These are phyloP conservation scores for Clarias macrocephalus DNA, from an alignment of 2,113 vertebrate species.

Conservation along the genomic window DNA sequence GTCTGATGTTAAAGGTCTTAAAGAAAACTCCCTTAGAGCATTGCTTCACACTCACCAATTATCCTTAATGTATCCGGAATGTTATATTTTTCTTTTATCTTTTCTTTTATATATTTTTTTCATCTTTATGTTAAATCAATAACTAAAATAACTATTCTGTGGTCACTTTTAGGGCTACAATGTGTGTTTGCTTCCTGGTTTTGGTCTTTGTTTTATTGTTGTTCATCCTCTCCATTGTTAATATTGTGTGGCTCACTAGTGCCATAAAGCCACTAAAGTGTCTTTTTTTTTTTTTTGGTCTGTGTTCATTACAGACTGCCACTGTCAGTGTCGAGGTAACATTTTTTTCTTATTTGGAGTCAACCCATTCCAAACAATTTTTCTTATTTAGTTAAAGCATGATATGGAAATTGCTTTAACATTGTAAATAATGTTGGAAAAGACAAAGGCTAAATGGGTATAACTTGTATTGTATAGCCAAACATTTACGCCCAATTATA, in stretches of 20 bases:
- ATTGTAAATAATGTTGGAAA: background rate
- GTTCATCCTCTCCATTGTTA: no score
- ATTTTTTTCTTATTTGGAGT: background rate
- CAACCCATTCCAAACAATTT: background rate
- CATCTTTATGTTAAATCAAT: background rate
- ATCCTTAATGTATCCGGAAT: background rate
- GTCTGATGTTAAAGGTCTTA: background rate
- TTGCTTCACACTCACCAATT: background rate
- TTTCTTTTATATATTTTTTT: no score
- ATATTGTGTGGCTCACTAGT: no score
- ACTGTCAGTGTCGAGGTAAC: background rate
- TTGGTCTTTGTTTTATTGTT: no score
- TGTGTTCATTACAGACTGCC: background rate
- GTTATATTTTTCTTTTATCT: background rate
- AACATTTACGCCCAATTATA: conserved; percentile 2
- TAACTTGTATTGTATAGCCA: background rate
- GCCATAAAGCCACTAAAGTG: no score
- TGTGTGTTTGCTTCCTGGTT: no score
- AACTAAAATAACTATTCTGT: background rate
- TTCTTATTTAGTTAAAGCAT: background rate
- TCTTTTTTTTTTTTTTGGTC: no score
- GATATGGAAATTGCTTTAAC: background rate
- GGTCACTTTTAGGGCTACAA: no score
- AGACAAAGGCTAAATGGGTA: background rate
- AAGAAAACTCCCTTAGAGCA: background rate